Evolutionary conservation across 2,797 vertebrate species (phyloP).

Genomic region (Lepilemur septentrionalis): DNA sequence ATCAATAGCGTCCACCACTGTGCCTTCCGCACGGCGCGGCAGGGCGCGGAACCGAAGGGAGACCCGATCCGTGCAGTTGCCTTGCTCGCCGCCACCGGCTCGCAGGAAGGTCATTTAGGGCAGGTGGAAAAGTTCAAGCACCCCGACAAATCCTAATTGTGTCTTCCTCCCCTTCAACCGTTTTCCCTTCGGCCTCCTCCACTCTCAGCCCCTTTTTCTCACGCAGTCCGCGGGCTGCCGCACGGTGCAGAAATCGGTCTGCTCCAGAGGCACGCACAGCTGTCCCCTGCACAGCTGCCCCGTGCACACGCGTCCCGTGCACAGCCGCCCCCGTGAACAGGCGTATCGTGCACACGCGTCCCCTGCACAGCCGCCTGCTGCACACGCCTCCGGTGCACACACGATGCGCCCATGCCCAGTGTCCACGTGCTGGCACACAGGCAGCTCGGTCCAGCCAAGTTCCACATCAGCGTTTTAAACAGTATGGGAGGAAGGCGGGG

Average conservation of each 20-base stretch:
- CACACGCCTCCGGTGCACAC: neutral
- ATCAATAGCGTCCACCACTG: constrained; percentile 50
- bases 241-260: neutral
- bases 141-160: neutral
- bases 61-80: neutral
- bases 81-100: neutral
- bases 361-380: neutral
- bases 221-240: neutral
- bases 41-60: neutral
- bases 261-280: neutral
- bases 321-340: neutral
- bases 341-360: neutral
- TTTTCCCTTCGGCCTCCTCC: neutral
- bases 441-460: neutral
- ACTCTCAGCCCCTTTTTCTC: neutral
- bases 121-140: neutral
- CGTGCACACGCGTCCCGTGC: neutral
- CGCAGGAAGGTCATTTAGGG: constrained; percentile 20
- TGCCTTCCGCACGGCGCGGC: neutral
- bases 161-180: neutral
- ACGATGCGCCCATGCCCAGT: neutral
- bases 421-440: neutral
- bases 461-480: neutral
- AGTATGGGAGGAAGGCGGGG: accelerated
- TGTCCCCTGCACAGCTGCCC: accelerated